phyloP scores from a whole-genome alignment of 2,888 invertebrate species.

The Agrotis clavis region DNA sequence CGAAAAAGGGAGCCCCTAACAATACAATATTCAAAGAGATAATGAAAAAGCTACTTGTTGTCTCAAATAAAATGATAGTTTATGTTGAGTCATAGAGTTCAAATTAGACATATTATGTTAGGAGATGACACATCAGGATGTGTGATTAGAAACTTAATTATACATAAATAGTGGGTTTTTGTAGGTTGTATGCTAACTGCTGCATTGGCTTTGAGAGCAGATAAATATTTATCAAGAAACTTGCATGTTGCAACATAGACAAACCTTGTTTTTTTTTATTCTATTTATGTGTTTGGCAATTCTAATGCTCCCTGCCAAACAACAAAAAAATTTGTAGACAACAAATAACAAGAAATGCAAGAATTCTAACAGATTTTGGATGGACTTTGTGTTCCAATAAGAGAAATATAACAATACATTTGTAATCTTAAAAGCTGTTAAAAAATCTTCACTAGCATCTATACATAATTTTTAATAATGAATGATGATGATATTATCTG shows the following conservation, averaged over 20 bases:
- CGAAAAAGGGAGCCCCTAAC: too few species aligned
- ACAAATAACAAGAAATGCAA: background rate
- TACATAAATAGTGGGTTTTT: background rate
- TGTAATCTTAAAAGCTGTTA: conserved; percentile 1
- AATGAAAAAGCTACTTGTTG: background rate
- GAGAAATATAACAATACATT: background rate
- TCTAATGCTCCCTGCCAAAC: background rate
- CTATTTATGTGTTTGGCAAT: background rate
- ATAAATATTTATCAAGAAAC: conserved; percentile 11
- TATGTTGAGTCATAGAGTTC: conserved; percentile 35
- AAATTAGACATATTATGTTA: conserved; percentile 2
- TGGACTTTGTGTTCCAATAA: background rate
- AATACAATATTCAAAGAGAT: conserved; percentile 1
- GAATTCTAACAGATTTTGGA: background rate
- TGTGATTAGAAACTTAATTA: conserved; percentile 10
- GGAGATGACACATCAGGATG: conserved; percentile 31
- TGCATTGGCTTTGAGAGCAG: background rate
- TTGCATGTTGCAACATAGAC: conserved; percentile 6
- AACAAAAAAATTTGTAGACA: conserved; percentile 8
- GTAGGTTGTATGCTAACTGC: background rate
- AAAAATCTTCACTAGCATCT: conserved; percentile 18
- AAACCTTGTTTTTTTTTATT: background rate
- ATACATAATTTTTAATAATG: too few species aligned
- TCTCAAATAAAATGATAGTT: conserved; percentile 21
- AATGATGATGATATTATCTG: conserved; percentile 31